These are phyloP conservation scores for Drosophila kanekoi DNA, from an alignment of 2,888 invertebrate genomes.

Conservation along the genomic window DNA sequence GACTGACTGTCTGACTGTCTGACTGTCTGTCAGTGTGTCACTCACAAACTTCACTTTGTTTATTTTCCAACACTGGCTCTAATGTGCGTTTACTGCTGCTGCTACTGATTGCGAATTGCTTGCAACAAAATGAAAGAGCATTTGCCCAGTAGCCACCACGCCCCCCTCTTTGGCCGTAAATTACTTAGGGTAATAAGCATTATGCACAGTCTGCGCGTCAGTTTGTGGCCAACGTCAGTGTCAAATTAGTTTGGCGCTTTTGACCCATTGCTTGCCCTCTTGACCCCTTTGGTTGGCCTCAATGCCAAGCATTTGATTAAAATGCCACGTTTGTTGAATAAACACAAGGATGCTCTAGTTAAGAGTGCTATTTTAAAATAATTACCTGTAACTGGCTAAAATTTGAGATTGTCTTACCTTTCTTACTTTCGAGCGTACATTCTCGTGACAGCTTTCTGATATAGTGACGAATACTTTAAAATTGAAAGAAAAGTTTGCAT, in stretches of 20 bases:
- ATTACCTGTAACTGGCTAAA: too few relatives aligned
- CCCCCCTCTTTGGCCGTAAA: constrained; percentile 46
- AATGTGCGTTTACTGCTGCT: constrained; percentile 49
- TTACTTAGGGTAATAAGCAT: constrained; percentile 74
- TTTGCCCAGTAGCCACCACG: constrained; percentile 6
- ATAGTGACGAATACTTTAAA: too few relatives aligned
- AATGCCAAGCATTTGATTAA: constrained; percentile 59
- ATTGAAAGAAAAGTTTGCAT: too few relatives aligned
- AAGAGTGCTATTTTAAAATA: background rate
- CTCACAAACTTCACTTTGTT: constrained; percentile 60
- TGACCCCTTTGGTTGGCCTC: constrained; percentile 49
- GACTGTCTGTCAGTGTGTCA: constrained; percentile 35
- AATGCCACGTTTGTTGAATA: constrained; percentile 21
- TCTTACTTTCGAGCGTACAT: too few relatives aligned
- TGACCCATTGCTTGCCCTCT: constrained; percentile 9
- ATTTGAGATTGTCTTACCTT: too few relatives aligned
- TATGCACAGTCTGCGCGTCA: constrained; percentile 60
- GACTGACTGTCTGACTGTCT: constrained; percentile 36
- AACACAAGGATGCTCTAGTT: background rate
- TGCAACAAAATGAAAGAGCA: constrained; percentile 53
- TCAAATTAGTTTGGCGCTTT: constrained; percentile 69
- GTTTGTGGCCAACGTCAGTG: constrained; percentile 51
- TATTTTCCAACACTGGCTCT: constrained; percentile 68
- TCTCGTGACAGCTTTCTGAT: too few relatives aligned
- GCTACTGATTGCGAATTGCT: constrained; percentile 71